These are phyloP conservation scores for Melanogrammus aeglefinus DNA, from an alignment of 2,797 vertebrate species.

Conservation along the genomic window DNA sequence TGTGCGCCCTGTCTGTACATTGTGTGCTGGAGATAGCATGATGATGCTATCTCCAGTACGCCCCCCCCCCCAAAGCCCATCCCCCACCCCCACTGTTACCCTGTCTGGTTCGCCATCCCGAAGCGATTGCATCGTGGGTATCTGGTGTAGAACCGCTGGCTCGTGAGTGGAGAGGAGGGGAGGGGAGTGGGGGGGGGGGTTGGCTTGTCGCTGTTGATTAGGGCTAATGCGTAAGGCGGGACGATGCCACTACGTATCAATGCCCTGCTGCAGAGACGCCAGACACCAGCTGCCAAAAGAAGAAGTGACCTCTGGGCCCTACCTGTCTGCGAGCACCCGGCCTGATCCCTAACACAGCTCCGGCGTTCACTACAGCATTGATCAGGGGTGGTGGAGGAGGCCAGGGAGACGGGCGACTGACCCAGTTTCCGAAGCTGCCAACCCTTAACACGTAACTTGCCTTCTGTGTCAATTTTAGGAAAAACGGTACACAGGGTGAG, in stretches of 20 bases:
- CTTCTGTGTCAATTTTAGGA: constrained; percentile 17
- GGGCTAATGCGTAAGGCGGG: constrained; percentile 67
- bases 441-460: constrained; percentile 8
- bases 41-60: too few relatives aligned
- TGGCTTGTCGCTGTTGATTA: constrained; percentile 75
- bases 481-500: too few relatives aligned
- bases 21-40: constrained; percentile 42
- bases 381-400: constrained; percentile 38
- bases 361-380: constrained; percentile 56
- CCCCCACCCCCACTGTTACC: constrained; percentile 24
- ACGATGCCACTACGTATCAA: constrained; percentile 66
- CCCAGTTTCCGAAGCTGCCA: constrained; percentile 25
- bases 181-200: constrained; percentile 34
- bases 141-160: constrained; percentile 55
- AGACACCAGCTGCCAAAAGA: constrained; percentile 53
- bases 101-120: constrained; percentile 42
- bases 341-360: constrained; percentile 38
- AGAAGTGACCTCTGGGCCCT: constrained; percentile 68
- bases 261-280: constrained; percentile 9
- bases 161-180: constrained; percentile 44
- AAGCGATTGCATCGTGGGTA: constrained; percentile 45
- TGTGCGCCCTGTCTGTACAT: constrained; percentile 28
- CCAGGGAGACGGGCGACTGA: constrained; percentile 20
- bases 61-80: constrained; percentile 1
- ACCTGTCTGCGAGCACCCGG: constrained; percentile 64